Evolutionary conservation across 2,888 invertebrate genomes (phyloP), one percentile per base, ranked within the genome.

Genomic region (Nomada ferruginata): DNA sequence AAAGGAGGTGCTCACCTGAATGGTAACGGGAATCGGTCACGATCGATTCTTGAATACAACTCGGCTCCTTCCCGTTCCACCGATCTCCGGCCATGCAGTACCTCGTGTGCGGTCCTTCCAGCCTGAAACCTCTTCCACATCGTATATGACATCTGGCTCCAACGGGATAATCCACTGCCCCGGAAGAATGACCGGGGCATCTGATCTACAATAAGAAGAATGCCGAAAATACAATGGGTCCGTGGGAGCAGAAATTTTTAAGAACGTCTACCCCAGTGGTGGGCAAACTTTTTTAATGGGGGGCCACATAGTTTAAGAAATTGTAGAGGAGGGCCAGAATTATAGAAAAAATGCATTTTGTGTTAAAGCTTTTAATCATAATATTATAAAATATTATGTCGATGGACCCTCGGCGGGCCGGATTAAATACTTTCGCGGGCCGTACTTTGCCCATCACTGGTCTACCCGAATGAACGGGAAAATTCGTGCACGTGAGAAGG

Each of bases 71-170:
- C 84, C 95, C 95, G 93, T 94, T 94, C 94, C 95, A 95, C 61
- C 94, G 94, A 59, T 95, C 95, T 4, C 93, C 91, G 20, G 92
- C 91, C 73, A 94, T 94, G 86, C 96, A 96, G 79, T 92, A 93
- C 70, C 95, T 93, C 42, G 94, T 91, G 36, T 94, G 91, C 13
- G 95, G 93, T 44, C 96, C 96, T 65, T 94, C 92, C 29, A 96
- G 90, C 86, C 94, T 94, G 87, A 94, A 96, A 10, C 95, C 96
- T 85, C 93, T 91, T 72, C 94, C 93, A 88, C 95, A 95, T 91
- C 94, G 94, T 80, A 94, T 88, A 84, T 94, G 92, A 89, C 95
- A 95, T 88, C 93, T 93, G 18, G 95, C 94, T 23, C 94, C 94
- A 59, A 87, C 82, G 7, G 93, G 92, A 85, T 93, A 93, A 85